Evolutionary conservation across 2,888 invertebrate species (phyloP), one percentile per base, ranked within the genome.

Genomic region (Crossocerus cetratus): DNA sequence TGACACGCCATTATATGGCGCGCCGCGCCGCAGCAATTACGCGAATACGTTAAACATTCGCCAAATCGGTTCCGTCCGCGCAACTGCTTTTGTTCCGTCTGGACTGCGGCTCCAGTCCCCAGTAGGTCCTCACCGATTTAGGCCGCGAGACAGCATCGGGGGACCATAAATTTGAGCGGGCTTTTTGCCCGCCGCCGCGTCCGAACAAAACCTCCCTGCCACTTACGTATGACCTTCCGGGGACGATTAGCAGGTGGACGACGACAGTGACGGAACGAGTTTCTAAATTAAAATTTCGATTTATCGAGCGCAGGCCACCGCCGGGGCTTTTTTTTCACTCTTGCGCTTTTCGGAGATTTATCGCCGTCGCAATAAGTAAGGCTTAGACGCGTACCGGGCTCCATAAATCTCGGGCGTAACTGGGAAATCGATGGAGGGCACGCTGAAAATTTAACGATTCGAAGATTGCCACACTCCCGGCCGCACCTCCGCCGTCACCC

Each of bases 11-110:
- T 74, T 74, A 62, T 57, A 67, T 60, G 54, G 54, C 54, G 32
- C 43, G 43, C 5, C 49, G 16, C 49, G 49, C n/a, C 49, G 20
- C 56, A 61, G 64, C 58, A 72, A 68, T 72, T 72, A 72, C 58
- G 42, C 54, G 72, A 62, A 58, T 68, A 65, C 72, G 65, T 76
- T 70, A 78, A 76, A 68, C 70, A 65, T 69, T 68, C 55, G 63
- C 57, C 49, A 67, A 60, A 72, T 66, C 57, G 65, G 64, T 62
- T 62, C 61, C 58, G 55, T 63, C 61, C 22, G 44, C 45, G 16
- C 23, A 49, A 56, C 3, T 22, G 55, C 60, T 44, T 68, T 72
- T 74, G 67, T 71, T 61, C 64, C 44, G 11, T 4, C 1, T 32
- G 13, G 13, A 5, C n/a, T n/a, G 13, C 20, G 23, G 32, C 21